A percentile compares a stretch with the other conserved stretches of the same genome.
These are phyloP conservation scores for Caenorhabditis sinica DNA, from an alignment of 2,888 invertebrate species.

Conservation along the genomic window DNA sequence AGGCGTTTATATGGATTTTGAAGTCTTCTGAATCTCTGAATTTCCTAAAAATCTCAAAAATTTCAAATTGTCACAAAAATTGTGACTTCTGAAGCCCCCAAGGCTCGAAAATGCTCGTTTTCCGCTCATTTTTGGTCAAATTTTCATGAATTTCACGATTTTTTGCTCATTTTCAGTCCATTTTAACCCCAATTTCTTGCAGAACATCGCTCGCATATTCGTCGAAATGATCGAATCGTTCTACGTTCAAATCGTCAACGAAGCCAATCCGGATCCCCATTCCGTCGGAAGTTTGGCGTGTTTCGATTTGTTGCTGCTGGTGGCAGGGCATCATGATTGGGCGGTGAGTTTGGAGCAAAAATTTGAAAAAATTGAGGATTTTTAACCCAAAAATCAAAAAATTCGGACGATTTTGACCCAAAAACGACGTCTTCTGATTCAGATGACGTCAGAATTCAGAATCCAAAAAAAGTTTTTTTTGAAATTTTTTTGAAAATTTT, in stretches of 20 bases:
- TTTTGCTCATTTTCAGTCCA: background rate
- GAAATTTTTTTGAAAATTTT: too few species aligned
- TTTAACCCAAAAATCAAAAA: background rate
- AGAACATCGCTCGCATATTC: conserved; percentile 95
- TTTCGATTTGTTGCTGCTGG: conserved; percentile 92
- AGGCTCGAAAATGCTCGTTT: too few species aligned
- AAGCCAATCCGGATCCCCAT: conserved; percentile 47
- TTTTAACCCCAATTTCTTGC: conserved; percentile 85
- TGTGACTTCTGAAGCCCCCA: too few species aligned
- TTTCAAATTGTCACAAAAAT: background rate
- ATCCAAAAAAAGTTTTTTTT: too few species aligned
- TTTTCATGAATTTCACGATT: background rate
- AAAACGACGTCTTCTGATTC: background rate
- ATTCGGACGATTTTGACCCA: background rate
- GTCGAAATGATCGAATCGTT: conserved; percentile 95
- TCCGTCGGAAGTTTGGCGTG: conserved; percentile 85
- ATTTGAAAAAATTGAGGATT: conserved; percentile 78
- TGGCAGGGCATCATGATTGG: conserved; percentile 97
- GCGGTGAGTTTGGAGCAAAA: conserved; percentile 87
- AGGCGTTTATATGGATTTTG: background rate
- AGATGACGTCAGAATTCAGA: too few species aligned
- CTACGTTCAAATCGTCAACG: conserved; percentile 89
- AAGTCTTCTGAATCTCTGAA: background rate
- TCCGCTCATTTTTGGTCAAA: background rate
- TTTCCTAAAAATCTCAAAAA: background rate